Base-by-base conservation (phyloP, 1,140 invertebrate species). In the Tachypleus tridentatus region DNA sequence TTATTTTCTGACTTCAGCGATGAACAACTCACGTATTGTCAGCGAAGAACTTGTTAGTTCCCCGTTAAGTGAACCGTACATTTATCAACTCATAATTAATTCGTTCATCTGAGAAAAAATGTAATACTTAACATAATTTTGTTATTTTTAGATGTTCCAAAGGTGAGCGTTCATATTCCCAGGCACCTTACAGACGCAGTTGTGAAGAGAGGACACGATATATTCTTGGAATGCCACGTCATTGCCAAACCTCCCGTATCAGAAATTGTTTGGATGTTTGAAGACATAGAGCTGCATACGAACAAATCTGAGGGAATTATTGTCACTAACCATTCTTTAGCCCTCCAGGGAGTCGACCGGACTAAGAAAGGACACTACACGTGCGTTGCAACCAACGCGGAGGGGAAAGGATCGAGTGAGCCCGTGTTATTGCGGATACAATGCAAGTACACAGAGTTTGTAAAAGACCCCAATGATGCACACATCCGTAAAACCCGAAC, bases 171-270 rank as follows among this genome's bases (percentile, higher is more conserved):
- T 29, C 29, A 29, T 29, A 29, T 29, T 29, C 29, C 29, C 0
- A 29, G 29, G 29, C 29, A 29, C 29, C 89, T 71, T 86, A 89
- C 11, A 84, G 88, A 68, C 88, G 91, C 78, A 93, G 80, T 52
- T 77, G 78, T 64, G 80, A 80, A 70, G 88, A 88, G 4, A 87
- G 87, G 29, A 29, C 29, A 29, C 57, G 89, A 93, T 76, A 89
- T 93, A 58, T 92, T 91, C 76, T 87, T 93, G 70, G 90, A 92
- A 76, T 93, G 90, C 77, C 88, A 86, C 74, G 88, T 92, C 66
- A 86, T 86, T 76, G 87, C 89, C 7, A 93, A 92, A 79, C 90
- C 91, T 3, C 86, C 87, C 72, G 83, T 84, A n/a, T 86, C 87
- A 74, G 84, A 87, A 72, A 81, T 91, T 62, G 83, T 85, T 63